Base-by-base conservation (phyloP, 2,113 vertebrate genomes). In the Motacilla alba region DNA sequence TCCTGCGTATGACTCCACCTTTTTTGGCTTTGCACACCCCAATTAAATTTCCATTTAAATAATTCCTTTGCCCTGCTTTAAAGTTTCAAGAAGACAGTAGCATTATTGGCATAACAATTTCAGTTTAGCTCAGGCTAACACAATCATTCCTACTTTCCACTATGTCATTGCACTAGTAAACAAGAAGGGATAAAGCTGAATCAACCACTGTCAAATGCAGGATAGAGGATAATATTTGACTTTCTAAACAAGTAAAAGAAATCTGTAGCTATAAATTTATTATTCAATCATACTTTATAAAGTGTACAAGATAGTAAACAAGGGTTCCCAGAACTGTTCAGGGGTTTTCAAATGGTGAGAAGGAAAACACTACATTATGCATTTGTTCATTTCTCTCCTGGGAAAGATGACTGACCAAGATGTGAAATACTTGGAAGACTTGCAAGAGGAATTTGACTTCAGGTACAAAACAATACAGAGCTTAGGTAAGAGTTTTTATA, bases 401-500 rank as follows among this genome's bases (percentile, higher is more conserved):
- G 56, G 86, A 97, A 97, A 99, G 99, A 96, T 99, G 97, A 98
- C 99, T 96, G 99, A 99, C 94, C 99, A 99, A 97, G 98, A 98
- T 60, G 99, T 99, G 82, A 99, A 99, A 96, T 99, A 98, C 97
- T 98, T 99, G 81, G 99, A 99, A 96, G 99, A 99, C 95, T 96
- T 99, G 97, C 99, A 99, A 95, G 99, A 99, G 52, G 99, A 99
- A 95, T 99, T 99, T 97, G 99, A 99, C 96, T 99, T 99, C 97
- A 98, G 99, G 55, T 99, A 99, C 96, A 99, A 99, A 98, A 99
- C 98, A 53, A 98, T 99, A 58, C 99, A 99, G 92, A 99, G 98
- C 81, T 98, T 99, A 97, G 99, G 99, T 99, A 97, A 98, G 98
- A 90, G 67, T 15, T 92, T 72, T 84, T 89, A 44, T 70, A 52